Base-by-base conservation (phyloP, 1,140 invertebrate species). In the Caenorhabditis remanei region DNA sequence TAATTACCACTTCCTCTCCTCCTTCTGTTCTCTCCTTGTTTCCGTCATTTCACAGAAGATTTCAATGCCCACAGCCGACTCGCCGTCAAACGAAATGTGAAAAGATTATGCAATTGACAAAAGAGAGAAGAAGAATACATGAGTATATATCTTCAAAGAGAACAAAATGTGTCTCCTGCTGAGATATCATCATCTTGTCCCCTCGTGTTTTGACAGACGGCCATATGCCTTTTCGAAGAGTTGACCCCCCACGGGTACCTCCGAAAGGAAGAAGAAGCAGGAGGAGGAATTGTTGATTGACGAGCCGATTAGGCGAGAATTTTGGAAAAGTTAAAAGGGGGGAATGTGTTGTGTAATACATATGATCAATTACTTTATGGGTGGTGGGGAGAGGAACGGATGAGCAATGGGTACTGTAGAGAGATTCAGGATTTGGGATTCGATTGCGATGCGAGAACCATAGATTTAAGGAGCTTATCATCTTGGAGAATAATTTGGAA, bases 21-120 rank as follows among this genome's bases (percentile, higher is more conserved):
- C 32, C 32, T 32, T 32, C 32, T 32, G 32, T 32, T 32, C 32
- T 32, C 2, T 32, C 32, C 32, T 32, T 32, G 32, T 32, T 32
- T 32, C 32, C 32, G 32, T 32, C 55, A 71, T 19, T 71, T 46
- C 65, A 19, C 46, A 41, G 40, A 71, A 41, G 40, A 71, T 71
- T 71, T 71, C 65, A 40, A 32, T 32, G 32, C 32, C 32, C 32
- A 0, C 0, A 32, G 65, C 46, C 65, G 65, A 41, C 41, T 19
- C 21, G 21, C 65, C 16, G 21, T 71, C 65, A 71, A 50, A 79
- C 71, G 32, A 79, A 79, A 79, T 41, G 71, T 79, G 71, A 79
- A 79, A 79, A 79, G 71, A 79, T 79, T 79, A 50, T 79, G 71
- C 71, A 79, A 79, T 79, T 79, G 71, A 79, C 71, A 79, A 79